phyloP scores from a whole-genome alignment of 2,113 vertebrate genomes.

The Oenanthe melanoleuca region DNA sequence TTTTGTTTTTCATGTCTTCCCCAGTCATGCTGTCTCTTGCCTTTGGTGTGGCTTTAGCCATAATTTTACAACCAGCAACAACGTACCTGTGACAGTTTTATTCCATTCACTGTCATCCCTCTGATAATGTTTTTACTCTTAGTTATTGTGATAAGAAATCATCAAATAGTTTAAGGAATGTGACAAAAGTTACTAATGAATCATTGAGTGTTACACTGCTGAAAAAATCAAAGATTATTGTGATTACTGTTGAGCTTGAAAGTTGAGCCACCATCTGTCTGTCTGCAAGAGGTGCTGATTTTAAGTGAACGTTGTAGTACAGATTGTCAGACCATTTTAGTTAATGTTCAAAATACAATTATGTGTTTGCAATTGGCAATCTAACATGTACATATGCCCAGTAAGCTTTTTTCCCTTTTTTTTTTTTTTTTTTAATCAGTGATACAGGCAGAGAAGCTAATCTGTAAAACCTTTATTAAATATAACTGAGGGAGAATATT shows the following conservation, averaged over 20 bases:
- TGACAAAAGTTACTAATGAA: neutral
- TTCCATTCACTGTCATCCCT: neutral
- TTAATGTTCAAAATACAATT: neutral
- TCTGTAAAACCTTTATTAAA: neutral
- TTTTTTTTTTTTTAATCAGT: neutral
- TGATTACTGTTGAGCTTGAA: neutral
- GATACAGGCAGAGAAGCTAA: neutral
- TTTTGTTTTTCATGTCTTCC: neutral
- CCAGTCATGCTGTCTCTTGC: neutral
- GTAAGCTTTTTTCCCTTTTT: neutral
- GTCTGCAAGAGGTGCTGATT: neutral
- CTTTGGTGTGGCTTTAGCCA: neutral
- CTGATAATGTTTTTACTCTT: neutral
- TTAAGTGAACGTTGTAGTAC: neutral
- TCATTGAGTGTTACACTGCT: neutral
- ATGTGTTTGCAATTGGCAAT: neutral
- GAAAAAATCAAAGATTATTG: neutral
- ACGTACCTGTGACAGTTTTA: neutral
- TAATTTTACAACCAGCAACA: neutral
- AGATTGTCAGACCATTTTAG: neutral
- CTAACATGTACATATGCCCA: neutral
- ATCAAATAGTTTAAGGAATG: neutral
- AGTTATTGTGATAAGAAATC: neutral
- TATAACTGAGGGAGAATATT: neutral
- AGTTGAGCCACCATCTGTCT: neutral